Base-by-base conservation (phyloP, 2,113 vertebrate genomes). In the Chloebia gouldiae region DNA sequence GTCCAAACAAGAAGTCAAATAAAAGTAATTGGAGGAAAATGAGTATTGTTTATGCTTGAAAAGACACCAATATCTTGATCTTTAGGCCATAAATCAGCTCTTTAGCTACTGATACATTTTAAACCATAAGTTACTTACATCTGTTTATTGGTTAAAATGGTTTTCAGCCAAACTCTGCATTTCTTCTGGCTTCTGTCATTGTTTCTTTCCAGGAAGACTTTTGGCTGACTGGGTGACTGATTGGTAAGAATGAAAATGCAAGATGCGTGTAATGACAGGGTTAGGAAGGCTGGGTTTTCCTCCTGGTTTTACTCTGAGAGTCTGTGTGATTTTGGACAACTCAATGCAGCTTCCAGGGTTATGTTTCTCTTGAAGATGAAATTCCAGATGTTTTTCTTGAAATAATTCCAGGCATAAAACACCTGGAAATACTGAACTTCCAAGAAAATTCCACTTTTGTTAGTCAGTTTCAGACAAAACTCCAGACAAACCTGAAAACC, bases 381-480 rank as follows among this genome's bases (percentile, higher is more conserved):
- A 88, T 81, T 90, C 54, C 82, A 95, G 86, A 91, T 81, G 84
- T 68, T 84, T 65, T 83, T 89, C 57, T 84, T 89, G 56, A 81
- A 89, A 44, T 81, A 87, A 64, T 81, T 92, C 73, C 86, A 93
- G 66, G 64, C 27, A 8, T 23, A 47, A 7, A 81, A 56, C 69
- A 96, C 65, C 73, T 92, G 83, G 81, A 10, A 86, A 56, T 49
- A 60, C 7, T 69, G 47, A 76, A 92, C 47, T 82, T 91, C 28
- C 40, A 70, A 88, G 50, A 3, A 42, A 33, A 81, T 83, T 64
- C 11, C 11, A 49, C 49, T 86, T 86, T 69, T 68, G 27, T 71
- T 90, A 80, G 40, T 35, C 53, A 65, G 31, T 49, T 81, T 86
- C 66, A 72, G 40, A 54, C 50, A 92, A 66, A 93, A 77, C n/a